Conservation (phyloP, 2,113 vertebrate species). For the Hippocampus barbouri region DNA sequence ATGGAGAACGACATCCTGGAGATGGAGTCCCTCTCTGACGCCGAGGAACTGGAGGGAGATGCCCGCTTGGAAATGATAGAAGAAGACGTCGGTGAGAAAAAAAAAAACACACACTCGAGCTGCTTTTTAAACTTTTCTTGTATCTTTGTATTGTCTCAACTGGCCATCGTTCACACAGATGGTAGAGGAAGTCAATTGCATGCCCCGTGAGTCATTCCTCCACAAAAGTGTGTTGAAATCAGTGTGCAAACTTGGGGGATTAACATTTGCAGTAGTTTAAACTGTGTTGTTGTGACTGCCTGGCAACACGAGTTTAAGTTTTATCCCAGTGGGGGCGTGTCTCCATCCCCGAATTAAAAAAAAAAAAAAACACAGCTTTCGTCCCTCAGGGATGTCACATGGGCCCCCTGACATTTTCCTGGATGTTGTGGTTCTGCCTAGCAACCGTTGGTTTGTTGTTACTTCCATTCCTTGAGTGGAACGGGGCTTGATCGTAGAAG, state of each 20-base stretch:
- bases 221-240: background rate
- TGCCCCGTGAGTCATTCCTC: background rate
- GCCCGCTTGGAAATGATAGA: conserved; percentile 30
- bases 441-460: background rate
- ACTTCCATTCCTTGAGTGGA: background rate
- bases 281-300: background rate
- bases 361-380: background rate
- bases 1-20: conserved; percentile 46
- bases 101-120: background rate
- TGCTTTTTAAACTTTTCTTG: background rate
- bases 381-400: conserved; percentile 1
- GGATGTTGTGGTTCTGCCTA: background rate
- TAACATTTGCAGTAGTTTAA: background rate
- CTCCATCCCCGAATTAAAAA: background rate
- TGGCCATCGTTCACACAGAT: background rate
- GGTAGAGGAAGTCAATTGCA: background rate
- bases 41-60: conserved; percentile 35
- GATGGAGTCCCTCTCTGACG: conserved; percentile 54
- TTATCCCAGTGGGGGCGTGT: background rate
- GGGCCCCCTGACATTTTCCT: background rate
- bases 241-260: too few species aligned
- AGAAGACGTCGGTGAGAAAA: conserved; percentile 55
- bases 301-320: background rate
- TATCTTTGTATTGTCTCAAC: background rate
- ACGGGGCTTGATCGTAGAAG: background rate